phyloP scores from a whole-genome alignment of 37 sponge, comb jelly and placozoan species.

The Eunapius fragilis region DNA sequence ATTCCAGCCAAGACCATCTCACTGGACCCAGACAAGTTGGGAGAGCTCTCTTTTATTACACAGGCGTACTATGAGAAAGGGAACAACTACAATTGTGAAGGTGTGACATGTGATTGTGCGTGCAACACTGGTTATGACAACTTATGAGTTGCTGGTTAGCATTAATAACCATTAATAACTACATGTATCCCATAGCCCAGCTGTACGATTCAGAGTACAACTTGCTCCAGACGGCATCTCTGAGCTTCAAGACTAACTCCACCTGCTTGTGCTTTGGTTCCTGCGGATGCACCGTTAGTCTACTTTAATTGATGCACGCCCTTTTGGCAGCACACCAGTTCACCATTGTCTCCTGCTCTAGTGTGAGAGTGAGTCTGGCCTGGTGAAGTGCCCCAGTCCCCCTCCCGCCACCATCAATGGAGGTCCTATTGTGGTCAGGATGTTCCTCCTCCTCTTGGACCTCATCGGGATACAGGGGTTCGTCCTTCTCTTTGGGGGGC shows the following conservation, averaged over 20 bases:
- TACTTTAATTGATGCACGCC: not conserved
- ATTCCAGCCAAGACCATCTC: constrained; percentile 24
- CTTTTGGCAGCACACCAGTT: not conserved
- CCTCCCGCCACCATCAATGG: constrained; percentile 27
- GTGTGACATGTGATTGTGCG: constrained; percentile 9
- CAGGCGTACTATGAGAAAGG: constrained; percentile 22
- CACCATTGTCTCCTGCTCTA: not conserved
- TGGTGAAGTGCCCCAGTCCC: constrained; percentile 40
- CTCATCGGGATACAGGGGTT: constrained; percentile 67
- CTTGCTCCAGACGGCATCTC: constrained; percentile 60
- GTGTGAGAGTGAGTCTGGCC: constrained; percentile 9
- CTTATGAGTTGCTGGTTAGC: not conserved
- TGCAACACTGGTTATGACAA: not conserved
- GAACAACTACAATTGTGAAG: constrained; percentile 53
- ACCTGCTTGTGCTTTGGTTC: constrained; percentile 81
- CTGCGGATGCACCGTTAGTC: constrained; percentile 78
- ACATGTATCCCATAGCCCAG: constrained; percentile 51
- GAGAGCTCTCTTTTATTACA: constrained; percentile 36
- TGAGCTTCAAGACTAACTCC: constrained; percentile 54
- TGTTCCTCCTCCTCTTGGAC: constrained; percentile 47
- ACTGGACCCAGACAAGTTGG: constrained; percentile 52
- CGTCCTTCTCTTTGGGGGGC: constrained; percentile 48
- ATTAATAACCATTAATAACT: not conserved
- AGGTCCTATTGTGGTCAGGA: constrained; percentile 2
- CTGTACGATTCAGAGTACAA: constrained; percentile 67